phyloP scores from a whole-genome alignment of 2,113 vertebrate species.

The Phylloscopus trochiloides region DNA sequence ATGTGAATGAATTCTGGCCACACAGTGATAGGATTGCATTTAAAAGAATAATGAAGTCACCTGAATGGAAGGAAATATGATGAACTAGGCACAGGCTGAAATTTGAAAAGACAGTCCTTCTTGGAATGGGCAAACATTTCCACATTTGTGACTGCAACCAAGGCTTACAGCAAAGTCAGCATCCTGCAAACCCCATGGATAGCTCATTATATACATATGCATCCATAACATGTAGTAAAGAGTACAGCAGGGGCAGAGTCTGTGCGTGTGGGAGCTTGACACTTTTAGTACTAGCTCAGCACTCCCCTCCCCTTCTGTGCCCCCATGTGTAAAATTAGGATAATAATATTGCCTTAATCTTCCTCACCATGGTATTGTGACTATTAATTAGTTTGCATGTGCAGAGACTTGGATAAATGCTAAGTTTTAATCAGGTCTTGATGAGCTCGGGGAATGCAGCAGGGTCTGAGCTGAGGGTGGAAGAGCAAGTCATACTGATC shows the following conservation, averaged over 20 bases:
- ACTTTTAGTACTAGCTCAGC: not conserved
- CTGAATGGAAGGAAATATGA: not conserved
- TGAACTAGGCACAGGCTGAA: not conserved
- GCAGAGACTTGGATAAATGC: not conserved
- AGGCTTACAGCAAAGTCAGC: not conserved
- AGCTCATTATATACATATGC: not conserved
- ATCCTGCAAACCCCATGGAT: not conserved
- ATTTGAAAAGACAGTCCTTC: not conserved
- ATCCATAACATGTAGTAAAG: not conserved
- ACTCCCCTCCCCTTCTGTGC: not conserved
- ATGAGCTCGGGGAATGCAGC: not conserved
- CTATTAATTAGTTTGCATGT: slow-evolving; percentile 16
- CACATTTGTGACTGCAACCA: not conserved
- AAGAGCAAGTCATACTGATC: not conserved
- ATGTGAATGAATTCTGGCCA: not conserved
- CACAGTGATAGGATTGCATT: not conserved
- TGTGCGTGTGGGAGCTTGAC: not conserved
- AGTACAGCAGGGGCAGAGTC: not conserved
- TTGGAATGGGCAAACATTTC: not conserved
- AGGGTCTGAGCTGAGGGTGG: not conserved
- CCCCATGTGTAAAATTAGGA: slow-evolving; percentile 28
- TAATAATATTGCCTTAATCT: slow-evolving; percentile 32
- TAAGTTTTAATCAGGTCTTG: slow-evolving; percentile 16
- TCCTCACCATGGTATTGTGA: not conserved
- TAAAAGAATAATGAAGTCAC: not conserved